Percentiles rank a stretch among this genome's conserved stretches.
phyloP scores from a whole-genome alignment of 2,113 vertebrate genomes.

The Podocnemis expansa region DNA sequence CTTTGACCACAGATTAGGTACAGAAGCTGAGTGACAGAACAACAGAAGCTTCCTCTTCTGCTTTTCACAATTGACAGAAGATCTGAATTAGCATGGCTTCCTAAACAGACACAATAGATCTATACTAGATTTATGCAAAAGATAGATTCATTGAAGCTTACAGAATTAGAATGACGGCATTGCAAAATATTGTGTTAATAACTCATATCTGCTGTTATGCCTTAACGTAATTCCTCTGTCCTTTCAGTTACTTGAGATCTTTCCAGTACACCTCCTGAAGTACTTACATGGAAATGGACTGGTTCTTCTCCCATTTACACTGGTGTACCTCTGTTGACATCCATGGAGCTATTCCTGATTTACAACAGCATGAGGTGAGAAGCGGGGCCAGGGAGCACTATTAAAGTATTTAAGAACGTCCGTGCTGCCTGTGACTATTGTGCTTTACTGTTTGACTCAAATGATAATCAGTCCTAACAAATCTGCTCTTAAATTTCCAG shows the following conservation, averaged over 20 bases:
- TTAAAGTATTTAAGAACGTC: background rate
- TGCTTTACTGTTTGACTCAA: conserved; percentile 47
- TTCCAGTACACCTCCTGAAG: background rate
- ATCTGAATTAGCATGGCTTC: background rate
- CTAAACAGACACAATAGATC: background rate
- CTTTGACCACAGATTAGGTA: conserved; percentile 43
- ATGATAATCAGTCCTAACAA: conserved; percentile 32
- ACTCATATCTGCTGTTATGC: background rate
- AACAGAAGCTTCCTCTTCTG: conserved; percentile 6
- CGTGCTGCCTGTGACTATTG: background rate
- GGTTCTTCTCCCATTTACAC: background rate
- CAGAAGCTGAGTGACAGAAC: conserved; percentile 13
- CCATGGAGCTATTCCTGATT: background rate
- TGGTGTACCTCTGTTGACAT: background rate
- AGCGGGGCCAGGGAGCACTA: background rate
- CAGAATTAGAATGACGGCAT: background rate
- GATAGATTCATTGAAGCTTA: background rate
- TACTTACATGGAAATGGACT: background rate
- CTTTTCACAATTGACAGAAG: background rate
- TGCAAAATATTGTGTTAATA: conserved; percentile 20
- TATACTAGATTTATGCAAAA: rapidly evolving
- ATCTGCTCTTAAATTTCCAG: conserved; percentile 38
- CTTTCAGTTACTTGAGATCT: background rate
- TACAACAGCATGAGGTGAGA: background rate
- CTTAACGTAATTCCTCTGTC: background rate